phyloP scores from a whole-genome alignment of 2,888 invertebrate species.

The Patella caerulea region DNA sequence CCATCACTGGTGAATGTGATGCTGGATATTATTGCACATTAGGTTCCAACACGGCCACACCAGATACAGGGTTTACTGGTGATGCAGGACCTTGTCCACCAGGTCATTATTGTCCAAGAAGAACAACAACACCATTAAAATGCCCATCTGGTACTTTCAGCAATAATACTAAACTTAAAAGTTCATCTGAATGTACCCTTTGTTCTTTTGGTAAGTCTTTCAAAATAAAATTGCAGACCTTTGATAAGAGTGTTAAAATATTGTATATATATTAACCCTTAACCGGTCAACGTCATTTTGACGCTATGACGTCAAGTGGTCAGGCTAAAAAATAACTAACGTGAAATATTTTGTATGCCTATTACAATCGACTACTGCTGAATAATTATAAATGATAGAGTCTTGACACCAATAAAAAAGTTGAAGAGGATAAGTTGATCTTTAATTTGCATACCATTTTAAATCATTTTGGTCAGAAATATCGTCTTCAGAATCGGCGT shows the following conservation, averaged over 20 bases:
- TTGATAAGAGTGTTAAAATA: neutral
- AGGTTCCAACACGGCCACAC: slow-evolving; percentile 58
- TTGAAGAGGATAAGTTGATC: too few species aligned
- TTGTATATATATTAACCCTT: too few species aligned
- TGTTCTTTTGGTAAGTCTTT: slow-evolving; percentile 51
- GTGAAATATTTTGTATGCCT: too few species aligned
- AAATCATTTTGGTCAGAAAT: too few species aligned
- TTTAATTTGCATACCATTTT: too few species aligned
- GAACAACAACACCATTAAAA: slow-evolving; percentile 52
- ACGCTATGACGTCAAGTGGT: too few species aligned
- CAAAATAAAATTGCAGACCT: neutral
- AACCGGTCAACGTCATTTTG: too few species aligned
- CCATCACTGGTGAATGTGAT: slow-evolving; percentile 54
- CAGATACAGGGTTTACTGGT: slow-evolving; percentile 56
- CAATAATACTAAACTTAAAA: slow-evolving; percentile 46
- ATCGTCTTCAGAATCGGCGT: too few species aligned
- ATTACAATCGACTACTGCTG: too few species aligned
- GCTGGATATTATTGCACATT: slow-evolving; percentile 61
- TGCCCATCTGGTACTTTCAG: slow-evolving; percentile 64
- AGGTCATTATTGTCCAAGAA: slow-evolving; percentile 60
- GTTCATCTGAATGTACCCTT: slow-evolving; percentile 43
- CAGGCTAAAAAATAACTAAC: too few species aligned
- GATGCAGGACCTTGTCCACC: slow-evolving; percentile 63
- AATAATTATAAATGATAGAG: too few species aligned
- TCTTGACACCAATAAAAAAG: too few species aligned